These are phyloP conservation scores for Ostrea denselamellosa DNA, from an alignment of 1,140 invertebrate species.

Conservation along the genomic window DNA sequence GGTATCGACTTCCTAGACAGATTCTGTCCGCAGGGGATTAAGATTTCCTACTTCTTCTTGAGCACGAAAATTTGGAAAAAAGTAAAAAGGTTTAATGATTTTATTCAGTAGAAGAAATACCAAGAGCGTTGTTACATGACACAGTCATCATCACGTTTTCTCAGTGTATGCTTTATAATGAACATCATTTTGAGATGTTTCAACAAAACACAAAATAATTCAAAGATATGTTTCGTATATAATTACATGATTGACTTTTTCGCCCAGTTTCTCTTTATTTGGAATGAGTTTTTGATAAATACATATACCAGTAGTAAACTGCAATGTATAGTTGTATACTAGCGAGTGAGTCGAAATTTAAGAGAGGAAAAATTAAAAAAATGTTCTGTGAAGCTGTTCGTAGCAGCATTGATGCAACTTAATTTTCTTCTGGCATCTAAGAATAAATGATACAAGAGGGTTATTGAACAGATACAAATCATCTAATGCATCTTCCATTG, in stretches of 20 bases:
- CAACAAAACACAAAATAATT: not conserved
- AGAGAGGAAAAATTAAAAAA: too few species aligned
- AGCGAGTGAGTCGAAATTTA: too few species aligned
- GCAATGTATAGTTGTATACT: too few species aligned
- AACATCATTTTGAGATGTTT: not conserved
- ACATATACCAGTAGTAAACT: too few species aligned
- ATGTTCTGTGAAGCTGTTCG: too few species aligned
- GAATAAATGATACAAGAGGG: too few species aligned
- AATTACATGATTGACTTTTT: not conserved
- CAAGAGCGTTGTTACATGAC: not conserved
- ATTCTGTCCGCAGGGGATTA: not conserved
- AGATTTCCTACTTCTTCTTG: not conserved
- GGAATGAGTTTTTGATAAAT: too few species aligned
- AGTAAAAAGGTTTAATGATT: slow-evolving; percentile 6
- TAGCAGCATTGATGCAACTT: too few species aligned
- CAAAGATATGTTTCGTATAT: not conserved
- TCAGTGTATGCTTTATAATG: not conserved
- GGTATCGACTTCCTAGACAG: not conserved
- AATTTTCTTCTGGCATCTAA: too few species aligned
- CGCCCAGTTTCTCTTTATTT: too few species aligned
- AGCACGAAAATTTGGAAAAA: not conserved
- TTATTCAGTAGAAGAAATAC: slow-evolving; percentile 13
- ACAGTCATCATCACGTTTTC: not conserved
- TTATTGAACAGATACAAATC: not conserved
- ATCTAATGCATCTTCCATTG: not conserved